Conservation (phyloP, 2,888 invertebrate species). For the Bembecia ichneumoniformis region DNA sequence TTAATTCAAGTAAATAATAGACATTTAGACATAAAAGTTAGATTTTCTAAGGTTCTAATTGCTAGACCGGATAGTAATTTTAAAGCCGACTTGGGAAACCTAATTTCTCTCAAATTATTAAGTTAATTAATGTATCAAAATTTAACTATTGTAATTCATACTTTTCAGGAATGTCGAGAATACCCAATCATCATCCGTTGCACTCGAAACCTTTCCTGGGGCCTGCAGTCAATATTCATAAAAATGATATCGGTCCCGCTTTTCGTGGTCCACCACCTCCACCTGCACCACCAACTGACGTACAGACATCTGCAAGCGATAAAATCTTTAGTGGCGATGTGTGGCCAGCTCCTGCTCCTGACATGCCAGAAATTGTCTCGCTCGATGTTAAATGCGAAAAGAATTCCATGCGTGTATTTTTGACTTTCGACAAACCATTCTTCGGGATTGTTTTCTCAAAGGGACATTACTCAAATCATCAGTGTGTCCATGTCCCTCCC, state of each 20-base stretch:
- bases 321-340: constrained; percentile 78
- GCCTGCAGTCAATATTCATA: constrained; percentile 62
- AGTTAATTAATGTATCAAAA: no score
- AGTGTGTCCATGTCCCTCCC: constrained; percentile 92
- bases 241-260: constrained; percentile 67
- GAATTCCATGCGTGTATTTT: constrained; percentile 92
- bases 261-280: constrained; percentile 81
- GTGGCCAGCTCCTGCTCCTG: constrained; percentile 88
- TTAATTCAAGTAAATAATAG: no score
- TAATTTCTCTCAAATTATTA: no score
- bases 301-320: constrained; percentile 72
- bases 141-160: background rate
- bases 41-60: no score
- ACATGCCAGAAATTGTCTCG: constrained; percentile 94
- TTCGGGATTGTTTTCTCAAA: constrained; percentile 96
- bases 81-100: no score
- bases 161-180: constrained; percentile 58
- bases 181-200: constrained; percentile 65
- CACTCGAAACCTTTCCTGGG: constrained; percentile 62
- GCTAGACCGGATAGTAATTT: no score
- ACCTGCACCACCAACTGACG: constrained; percentile 56
- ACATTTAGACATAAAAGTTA: no score
- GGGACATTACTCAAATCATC: constrained; percentile 93
- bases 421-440: constrained; percentile 95
- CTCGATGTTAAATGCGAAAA: constrained; percentile 96